Percentiles rank a stretch among this genome's conserved stretches.
Evolutionary conservation across 2,797 vertebrate species (phyloP).

Genomic region (Neosalanx taihuensis): DNA sequence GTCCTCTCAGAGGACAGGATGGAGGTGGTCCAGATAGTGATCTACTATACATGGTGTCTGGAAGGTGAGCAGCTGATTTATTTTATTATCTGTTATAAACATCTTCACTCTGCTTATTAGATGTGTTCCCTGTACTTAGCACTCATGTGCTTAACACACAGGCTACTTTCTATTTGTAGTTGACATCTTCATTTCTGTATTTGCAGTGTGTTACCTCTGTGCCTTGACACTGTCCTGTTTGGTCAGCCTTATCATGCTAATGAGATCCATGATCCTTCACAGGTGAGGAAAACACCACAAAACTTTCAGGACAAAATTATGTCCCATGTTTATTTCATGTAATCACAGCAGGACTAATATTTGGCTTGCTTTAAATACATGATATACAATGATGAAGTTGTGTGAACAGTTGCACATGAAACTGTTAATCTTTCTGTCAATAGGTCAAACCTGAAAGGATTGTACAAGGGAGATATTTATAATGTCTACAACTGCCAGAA

Average conservation of each 20-base stretch:
- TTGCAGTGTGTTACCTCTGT: conserved; percentile 86
- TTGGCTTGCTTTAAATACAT: not conserved
- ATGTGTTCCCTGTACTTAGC: conserved; percentile 6
- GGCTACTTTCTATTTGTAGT: too few relatives aligned
- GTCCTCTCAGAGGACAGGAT: conserved; percentile 82
- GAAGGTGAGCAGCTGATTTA: conserved; percentile 65
- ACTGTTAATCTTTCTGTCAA: not conserved
- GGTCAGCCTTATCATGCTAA: conserved; percentile 83
- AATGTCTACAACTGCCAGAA: conserved; percentile 76
- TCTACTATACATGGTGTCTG: conserved; percentile 85
- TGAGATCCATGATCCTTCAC: conserved; percentile 83
- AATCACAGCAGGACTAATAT: not conserved
- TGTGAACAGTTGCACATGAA: not conserved
- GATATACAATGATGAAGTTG: not conserved
- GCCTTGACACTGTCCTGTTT: conserved; percentile 83
- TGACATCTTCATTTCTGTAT: not conserved
- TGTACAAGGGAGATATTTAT: conserved; percentile 80
- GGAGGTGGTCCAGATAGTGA: conserved; percentile 82
- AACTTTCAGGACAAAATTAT: not conserved
- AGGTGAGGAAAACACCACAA: conserved; percentile 69
- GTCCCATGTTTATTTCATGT: not conserved
- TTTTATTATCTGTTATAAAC: not conserved
- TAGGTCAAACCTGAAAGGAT: conserved; percentile 81
- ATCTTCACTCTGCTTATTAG: not conserved
- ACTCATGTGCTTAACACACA: not conserved